Evolutionary conservation across 2,797 vertebrate species (phyloP).

Genomic region (Pristis pectinata): DNA sequence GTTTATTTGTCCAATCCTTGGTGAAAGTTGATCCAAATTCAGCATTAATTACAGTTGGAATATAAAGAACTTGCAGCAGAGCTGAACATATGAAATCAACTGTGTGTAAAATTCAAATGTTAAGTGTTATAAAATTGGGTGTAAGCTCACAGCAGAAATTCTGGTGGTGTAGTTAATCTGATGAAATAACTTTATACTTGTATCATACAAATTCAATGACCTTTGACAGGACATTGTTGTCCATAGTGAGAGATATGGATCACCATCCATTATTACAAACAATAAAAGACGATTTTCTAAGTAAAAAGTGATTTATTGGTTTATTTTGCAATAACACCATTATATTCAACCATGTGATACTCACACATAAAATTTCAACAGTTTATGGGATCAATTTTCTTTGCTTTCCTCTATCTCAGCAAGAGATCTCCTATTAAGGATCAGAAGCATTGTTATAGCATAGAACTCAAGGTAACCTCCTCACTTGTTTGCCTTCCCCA

Average conservation of each 20-base stretch:
- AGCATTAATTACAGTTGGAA: constrained; percentile 34
- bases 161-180: background rate
- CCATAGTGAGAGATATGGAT: background rate
- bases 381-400: background rate
- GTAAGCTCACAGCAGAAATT: background rate
- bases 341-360: background rate
- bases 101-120: background rate
- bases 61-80: background rate
- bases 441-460: background rate
- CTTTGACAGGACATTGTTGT: background rate
- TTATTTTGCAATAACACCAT: background rate
- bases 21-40: background rate
- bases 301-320: background rate
- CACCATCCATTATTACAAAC: background rate
- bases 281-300: background rate
- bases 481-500: background rate
- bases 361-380: background rate
- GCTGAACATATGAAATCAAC: background rate
- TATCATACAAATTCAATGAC: background rate
- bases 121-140: background rate
- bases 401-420: background rate
- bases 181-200: background rate
- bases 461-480: background rate
- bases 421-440: background rate
- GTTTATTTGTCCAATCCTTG: constrained; percentile 24